phyloP scores from a whole-genome alignment of 2,888 invertebrate species.

The Tiphia femorata region DNA sequence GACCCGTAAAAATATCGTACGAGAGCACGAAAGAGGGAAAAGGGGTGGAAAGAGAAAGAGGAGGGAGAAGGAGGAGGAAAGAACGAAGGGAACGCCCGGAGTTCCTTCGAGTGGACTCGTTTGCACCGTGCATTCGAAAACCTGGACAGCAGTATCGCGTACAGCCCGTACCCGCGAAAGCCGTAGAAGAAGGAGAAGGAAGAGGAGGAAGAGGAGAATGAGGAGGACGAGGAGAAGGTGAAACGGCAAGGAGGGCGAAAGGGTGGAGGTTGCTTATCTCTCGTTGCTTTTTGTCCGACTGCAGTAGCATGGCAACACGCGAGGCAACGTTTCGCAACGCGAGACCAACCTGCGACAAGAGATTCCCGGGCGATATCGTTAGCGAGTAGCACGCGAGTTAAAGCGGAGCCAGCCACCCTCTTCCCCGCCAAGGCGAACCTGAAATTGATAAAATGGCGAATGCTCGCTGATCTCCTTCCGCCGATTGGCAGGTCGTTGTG shows the following conservation, averaged over 20 bases:
- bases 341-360: constrained; percentile 58
- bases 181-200: constrained; percentile 15
- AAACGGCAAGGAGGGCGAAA: constrained; percentile 1
- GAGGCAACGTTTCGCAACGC: constrained; percentile 56
- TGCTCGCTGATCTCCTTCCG: not conserved
- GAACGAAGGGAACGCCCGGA: constrained; percentile 14
- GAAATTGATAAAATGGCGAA: constrained; percentile 37
- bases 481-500: too few species aligned
- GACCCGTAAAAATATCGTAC: constrained; percentile 37
- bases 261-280: constrained; percentile 47
- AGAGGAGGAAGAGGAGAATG: constrained; percentile 38
- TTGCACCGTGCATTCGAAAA: constrained; percentile 40
- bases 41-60: constrained; percentile 15
- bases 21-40: constrained; percentile 44
- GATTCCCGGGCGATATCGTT: constrained; percentile 60
- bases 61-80: too few species aligned
- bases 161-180: not conserved
- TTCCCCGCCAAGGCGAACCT: constrained; percentile 15
- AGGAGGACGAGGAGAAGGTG: constrained; percentile 14
- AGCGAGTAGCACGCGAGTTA: constrained; percentile 54
- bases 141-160: constrained; percentile 8
- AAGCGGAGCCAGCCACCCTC: constrained; percentile 26
- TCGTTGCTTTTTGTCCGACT: constrained; percentile 55
- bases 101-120: constrained; percentile 47
- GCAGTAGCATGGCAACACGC: constrained; percentile 60